A percentile compares a stretch with the other conserved stretches of the same genome.
phyloP scores from a whole-genome alignment of 1,140 invertebrate genomes.

The Pygmarrhopalites habei region DNA sequence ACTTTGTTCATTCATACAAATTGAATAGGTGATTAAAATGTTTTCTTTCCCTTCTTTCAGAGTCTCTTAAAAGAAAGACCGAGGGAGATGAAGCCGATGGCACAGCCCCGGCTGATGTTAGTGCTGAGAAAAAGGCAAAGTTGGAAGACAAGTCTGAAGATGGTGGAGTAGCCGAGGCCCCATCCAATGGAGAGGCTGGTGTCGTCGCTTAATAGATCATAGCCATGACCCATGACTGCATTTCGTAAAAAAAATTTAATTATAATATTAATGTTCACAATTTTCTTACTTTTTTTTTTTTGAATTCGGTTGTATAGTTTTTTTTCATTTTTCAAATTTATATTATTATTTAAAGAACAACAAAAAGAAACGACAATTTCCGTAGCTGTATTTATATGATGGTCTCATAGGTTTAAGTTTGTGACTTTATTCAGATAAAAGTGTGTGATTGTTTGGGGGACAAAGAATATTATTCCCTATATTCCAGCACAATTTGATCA shows the following conservation, averaged over 20 bases:
- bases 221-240: conserved; percentile 13
- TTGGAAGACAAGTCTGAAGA: conserved; percentile 33
- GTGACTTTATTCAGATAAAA: conserved; percentile 1
- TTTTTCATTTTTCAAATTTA: conserved; percentile 14
- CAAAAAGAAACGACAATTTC: too few relatives aligned
- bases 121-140: conserved; percentile 34
- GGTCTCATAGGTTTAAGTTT: conserved; percentile 14
- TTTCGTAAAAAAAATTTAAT: neutral
- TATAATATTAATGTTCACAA: neutral
- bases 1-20: neutral
- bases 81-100: conserved; percentile 12
- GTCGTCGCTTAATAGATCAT: conserved; percentile 29
- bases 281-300: conserved; percentile 2
- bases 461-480: neutral
- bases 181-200: conserved; percentile 28
- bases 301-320: conserved; percentile 13
- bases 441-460: conserved; percentile 2
- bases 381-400: conserved; percentile 15
- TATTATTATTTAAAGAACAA: too few relatives aligned
- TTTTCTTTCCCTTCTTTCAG: neutral
- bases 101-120: conserved; percentile 15
- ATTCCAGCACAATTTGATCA: conserved; percentile 12
- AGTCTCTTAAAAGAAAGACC: conserved; percentile 25
- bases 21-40: neutral
- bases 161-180: conserved; percentile 7